Conservation (phyloP, 2,888 invertebrate species). For the Oscheius sp. region DNA sequence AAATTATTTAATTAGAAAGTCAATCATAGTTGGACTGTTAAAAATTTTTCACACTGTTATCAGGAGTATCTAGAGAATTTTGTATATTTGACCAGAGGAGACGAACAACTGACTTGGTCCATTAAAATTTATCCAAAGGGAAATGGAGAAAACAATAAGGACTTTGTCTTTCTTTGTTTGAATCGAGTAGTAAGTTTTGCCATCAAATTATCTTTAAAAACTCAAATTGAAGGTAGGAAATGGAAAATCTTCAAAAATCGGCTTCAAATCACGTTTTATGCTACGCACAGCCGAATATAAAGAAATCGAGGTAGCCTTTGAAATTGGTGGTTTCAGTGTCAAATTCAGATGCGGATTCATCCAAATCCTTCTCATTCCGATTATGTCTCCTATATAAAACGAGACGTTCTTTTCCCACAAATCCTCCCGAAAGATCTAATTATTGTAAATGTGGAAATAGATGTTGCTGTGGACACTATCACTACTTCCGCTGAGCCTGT, state of each 20-base stretch:
- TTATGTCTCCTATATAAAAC: constrained; percentile 70
- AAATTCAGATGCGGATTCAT: constrained; percentile 67
- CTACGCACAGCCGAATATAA: constrained; percentile 68
- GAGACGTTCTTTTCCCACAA: constrained; percentile 70
- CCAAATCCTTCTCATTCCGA: constrained; percentile 71
- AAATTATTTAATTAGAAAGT: constrained; percentile 63
- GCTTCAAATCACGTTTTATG: constrained; percentile 69
- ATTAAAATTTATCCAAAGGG: constrained; percentile 71
- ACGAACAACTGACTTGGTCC: constrained; percentile 51
- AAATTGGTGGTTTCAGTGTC: not conserved
- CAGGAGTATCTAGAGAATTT: constrained; percentile 67
- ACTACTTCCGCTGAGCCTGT: constrained; percentile 64
- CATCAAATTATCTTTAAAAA: not conserved
- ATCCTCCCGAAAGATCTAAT: constrained; percentile 69
- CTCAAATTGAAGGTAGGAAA: not conserved
- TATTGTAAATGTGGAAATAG: constrained; percentile 70
- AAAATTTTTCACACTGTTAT: constrained; percentile 70
- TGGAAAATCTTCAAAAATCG: constrained; percentile 51
- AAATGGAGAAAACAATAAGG: constrained; percentile 70
- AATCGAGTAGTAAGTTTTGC: constrained; percentile 62
- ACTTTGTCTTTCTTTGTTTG: constrained; percentile 70
- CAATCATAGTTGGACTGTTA: constrained; percentile 70
- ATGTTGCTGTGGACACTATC: constrained; percentile 70
- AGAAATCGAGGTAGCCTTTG: constrained; percentile 68
- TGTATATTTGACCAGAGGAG: constrained; percentile 57